Percentiles rank a stretch among this genome's conserved stretches.
Evolutionary conservation across 2,113 vertebrate species (phyloP).

Genomic region (Thamnaconus septentrionalis): DNA sequence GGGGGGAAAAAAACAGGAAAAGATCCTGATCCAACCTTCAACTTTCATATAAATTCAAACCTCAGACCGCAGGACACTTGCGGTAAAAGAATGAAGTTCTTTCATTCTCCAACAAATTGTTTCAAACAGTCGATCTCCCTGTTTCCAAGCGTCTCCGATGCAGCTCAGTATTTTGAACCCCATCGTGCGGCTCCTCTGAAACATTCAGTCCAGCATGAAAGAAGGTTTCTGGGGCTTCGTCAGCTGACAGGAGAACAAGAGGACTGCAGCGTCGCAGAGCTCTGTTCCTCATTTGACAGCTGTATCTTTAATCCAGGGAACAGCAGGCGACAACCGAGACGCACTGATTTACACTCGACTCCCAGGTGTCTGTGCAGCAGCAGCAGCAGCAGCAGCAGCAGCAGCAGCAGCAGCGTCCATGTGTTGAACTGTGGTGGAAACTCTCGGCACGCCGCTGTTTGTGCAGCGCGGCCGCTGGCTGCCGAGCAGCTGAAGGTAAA

Average conservation of each 20-base stretch:
- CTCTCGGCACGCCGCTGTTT: slow-evolving; percentile 24
- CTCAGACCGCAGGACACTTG: no score
- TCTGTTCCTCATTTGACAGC: slow-evolving; percentile 19
- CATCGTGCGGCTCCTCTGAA: no score
- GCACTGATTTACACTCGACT: slow-evolving; percentile 32
- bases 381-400: background rate
- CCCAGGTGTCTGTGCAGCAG: slow-evolving; percentile 38
- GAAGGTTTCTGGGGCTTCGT: no score
- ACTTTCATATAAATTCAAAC: no score
- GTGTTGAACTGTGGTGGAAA: background rate
- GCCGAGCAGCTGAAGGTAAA: slow-evolving; percentile 43
- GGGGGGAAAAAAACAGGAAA: no score
- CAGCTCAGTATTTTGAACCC: no score
- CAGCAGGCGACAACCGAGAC: slow-evolving; percentile 24
- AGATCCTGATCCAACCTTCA: no score
- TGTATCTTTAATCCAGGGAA: slow-evolving; percentile 39
- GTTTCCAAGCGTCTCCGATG: no score
- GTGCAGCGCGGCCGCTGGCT: slow-evolving; percentile 17
- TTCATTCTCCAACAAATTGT: no score
- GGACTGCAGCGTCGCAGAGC: background rate
- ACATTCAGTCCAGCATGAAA: no score
- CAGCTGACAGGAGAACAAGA: background rate
- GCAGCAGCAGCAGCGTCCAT: background rate
- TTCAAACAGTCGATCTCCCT: no score
- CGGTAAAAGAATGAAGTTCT: no score